These are phyloP conservation scores for Falco punctatus DNA, from an alignment of 2,113 vertebrate genomes.

Conservation along the genomic window DNA sequence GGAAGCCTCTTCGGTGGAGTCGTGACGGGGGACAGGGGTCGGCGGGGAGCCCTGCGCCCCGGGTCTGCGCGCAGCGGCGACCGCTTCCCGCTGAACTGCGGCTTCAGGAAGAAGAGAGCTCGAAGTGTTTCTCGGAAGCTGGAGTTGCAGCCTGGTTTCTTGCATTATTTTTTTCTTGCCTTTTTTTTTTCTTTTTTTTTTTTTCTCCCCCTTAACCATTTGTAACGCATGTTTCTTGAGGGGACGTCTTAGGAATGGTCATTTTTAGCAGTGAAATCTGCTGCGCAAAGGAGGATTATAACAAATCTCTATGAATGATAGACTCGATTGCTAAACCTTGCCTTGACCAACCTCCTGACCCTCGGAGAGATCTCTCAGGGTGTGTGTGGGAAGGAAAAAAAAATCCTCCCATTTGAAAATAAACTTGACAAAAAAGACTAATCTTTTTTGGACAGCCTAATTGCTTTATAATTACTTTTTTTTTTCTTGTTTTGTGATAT, in stretches of 20 bases:
- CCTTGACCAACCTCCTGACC: conserved; percentile 27
- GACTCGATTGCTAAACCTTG: conserved; percentile 29
- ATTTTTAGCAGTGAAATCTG: conserved; percentile 49
- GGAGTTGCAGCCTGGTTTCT: background rate
- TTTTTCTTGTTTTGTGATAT: conserved; percentile 2
- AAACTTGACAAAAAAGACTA: background rate
- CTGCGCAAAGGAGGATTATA: conserved; percentile 48
- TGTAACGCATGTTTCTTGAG: conserved; percentile 2
- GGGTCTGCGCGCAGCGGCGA: background rate
- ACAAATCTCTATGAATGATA: conserved; percentile 39
- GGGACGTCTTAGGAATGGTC: conserved; percentile 37
- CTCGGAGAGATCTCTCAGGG: conserved; percentile 16
- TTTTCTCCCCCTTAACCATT: background rate
- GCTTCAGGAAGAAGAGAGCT: background rate
- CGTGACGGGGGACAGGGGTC: background rate
- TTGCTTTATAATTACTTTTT: background rate
- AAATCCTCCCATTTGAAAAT: background rate
- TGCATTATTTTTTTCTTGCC: background rate
- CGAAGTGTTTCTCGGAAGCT: conserved; percentile 16
- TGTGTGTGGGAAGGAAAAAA: conserved; percentile 1
- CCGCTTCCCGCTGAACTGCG: background rate
- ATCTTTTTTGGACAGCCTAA: background rate
- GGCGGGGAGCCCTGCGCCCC: background rate
- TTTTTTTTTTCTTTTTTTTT: fast-evolving
- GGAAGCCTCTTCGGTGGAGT: background rate